Conservation (phyloP, 2,113 vertebrate species). For the Platichthys flesus region DNA sequence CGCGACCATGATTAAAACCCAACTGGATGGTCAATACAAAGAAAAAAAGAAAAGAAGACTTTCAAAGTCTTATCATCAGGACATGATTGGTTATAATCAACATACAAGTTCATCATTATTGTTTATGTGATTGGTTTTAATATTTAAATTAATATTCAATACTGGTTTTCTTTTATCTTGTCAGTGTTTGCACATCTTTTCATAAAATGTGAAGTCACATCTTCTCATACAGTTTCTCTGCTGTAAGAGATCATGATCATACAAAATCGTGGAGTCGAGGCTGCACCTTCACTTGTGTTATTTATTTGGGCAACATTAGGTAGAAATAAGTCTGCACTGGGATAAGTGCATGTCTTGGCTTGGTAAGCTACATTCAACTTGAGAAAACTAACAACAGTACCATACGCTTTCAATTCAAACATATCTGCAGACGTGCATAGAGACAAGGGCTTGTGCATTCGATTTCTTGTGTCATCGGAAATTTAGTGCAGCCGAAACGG, state of each 20-base stretch:
- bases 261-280: background rate
- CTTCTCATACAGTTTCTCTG: background rate
- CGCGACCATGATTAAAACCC: conserved; percentile 14
- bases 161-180: background rate
- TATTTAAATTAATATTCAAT: too few relatives aligned
- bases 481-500: background rate
- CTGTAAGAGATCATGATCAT: conserved; percentile 1
- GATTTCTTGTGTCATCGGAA: background rate
- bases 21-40: conserved; percentile 7
- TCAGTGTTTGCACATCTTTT: conserved; percentile 10
- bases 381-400: conserved; percentile 7
- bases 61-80: conserved; percentile 1
- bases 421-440: background rate
- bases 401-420: conserved; percentile 9
- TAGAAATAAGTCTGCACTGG: background rate
- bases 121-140: background rate
- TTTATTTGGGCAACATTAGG: background rate
- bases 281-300: conserved; percentile 1
- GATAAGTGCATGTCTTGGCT: conserved; percentile 11
- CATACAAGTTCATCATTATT: background rate
- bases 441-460: background rate
- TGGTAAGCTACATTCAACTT: conserved; percentile 26
- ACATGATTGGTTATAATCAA: background rate
- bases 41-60: conserved; percentile 2
- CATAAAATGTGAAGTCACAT: background rate